Evolutionary conservation across 2,888 invertebrate species (phyloP).

Genomic region (Ormyrus rosae): DNA sequence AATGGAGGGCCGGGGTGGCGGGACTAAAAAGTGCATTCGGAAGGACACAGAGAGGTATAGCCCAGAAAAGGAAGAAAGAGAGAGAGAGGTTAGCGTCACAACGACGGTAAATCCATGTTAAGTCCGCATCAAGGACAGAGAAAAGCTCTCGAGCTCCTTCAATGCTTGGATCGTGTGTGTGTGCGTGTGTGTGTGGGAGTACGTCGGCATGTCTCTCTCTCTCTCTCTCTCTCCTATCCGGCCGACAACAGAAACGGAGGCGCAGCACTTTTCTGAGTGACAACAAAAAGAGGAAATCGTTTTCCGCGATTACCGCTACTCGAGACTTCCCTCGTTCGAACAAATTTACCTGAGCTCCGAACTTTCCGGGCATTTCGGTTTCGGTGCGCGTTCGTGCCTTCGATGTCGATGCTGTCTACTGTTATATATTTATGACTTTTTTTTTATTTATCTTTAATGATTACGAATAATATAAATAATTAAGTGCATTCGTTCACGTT

Average conservation of each 20-base stretch:
- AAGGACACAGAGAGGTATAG: slow-evolving; percentile 54
- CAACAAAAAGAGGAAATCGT: slow-evolving; percentile 14
- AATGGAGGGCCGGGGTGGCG: neutral
- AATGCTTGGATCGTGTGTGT: slow-evolving; percentile 2
- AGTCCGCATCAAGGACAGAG: slow-evolving; percentile 63
- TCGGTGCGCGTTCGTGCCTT: too few species aligned
- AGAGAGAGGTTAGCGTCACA: slow-evolving; percentile 41
- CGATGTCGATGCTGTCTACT: too few species aligned
- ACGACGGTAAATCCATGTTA: slow-evolving; percentile 68
- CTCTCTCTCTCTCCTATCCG: too few species aligned
- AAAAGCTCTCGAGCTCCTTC: slow-evolving; percentile 63
- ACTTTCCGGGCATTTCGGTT: too few species aligned
- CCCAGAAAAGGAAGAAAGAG: slow-evolving; percentile 8
- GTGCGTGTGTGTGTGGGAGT: neutral
- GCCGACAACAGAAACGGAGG: neutral
- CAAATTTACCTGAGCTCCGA: too few species aligned
- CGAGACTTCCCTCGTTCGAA: too few species aligned
- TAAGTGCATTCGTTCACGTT: too few species aligned
- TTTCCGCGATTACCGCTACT: slow-evolving; percentile 28
- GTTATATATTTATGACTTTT: too few species aligned
- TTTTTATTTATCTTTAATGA: too few species aligned
- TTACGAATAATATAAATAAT: too few species aligned
- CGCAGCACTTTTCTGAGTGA: slow-evolving; percentile 4
- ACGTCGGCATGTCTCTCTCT: neutral
- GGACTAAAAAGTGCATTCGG: slow-evolving; percentile 59